Evolutionary conservation across 2,113 vertebrate species (phyloP), one percentile per base, ranked within the genome.

Genomic region (Apus apus): DNA sequence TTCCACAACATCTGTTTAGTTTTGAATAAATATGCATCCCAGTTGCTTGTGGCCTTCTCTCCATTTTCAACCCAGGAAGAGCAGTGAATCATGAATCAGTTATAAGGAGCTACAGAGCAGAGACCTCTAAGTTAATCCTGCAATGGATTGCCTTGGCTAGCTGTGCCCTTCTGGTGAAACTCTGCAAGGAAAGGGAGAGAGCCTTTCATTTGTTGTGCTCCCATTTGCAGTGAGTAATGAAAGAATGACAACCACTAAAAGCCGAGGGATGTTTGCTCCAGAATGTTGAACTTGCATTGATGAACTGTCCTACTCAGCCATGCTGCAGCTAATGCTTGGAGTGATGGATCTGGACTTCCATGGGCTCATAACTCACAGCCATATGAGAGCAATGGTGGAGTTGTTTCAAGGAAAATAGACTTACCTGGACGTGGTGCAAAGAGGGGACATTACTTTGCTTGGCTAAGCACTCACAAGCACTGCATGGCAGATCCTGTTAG

Each of bases 1-100:
- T 85, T 71, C 61, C 61, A 87, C 93, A 91, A 61, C 91, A 95
- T 86, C 96, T 86, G 66, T 86, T 97, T 80, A 90, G 89, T 71
- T 85, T 74, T 57, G 95, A 94, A 89, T 97, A 87, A 96, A 95
- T 82, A 64, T 72, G 84, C 95, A 91, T 95, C 64, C 70, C 91
- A 83, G 61, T 53, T 76, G 32, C 73, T 94, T 93, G 57, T 70
- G 56, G 91, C 73, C 85, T 89, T 66, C 78, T 87, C 85, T 82
- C 93, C 34, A 29, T 86, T 92, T 86, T 48, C 94, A 94, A 70
- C 78, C 68, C 87, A 83, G 82, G 34, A 83, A 85, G 87, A 90
- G 87, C 71, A 67, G 77, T 88, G 94, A 85, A 75, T 96, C 93
- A 86, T 88, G 91, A 91, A 91, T 96, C 66, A 94, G 73, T 93